Base-by-base conservation (phyloP, 2,888 invertebrate species). In the Meiosimyza platycephala region DNA sequence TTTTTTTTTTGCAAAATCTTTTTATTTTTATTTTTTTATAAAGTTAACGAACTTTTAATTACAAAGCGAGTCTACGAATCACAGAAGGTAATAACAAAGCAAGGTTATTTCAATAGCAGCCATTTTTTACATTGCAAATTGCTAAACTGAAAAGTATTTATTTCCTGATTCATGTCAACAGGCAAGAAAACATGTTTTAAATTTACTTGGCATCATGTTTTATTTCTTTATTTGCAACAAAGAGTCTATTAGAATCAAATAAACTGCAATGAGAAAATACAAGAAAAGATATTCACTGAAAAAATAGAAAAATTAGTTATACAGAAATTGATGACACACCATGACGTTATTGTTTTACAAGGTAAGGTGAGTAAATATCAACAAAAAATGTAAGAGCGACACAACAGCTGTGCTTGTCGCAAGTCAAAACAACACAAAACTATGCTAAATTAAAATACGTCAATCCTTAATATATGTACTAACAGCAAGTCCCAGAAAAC, bases 41-140 rank as follows among this genome's bases (percentile, higher is more conserved):
- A 71, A 71, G 74, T 74, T 67, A 74, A 74, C 63, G 71, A 74
- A 74, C 74, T 74, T 71, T 64, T 55, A 71, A 68, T 71, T 68
- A 57, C 47, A 48, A 67, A 71, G 33, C 54, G 55, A 57, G 54
- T 40, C 40, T 40, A 40, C 40, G 40, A 66, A 52, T 9, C 51
- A 60, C 54, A 22, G 40, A 70, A 63, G 60, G 9, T 15, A 16
- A 51, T 11, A 59, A 62, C 64, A 68, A 57, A 63, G 59, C 71
- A 67, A 71, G 74, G 71, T 68, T 71, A 71, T 64, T 55, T 65
- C 66, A 51, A 63, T 11, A 64, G 28, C 28, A 28, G 15, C 51
- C n/a, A 13, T n/a, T 64, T 13, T 64, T 64, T 64, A 57, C 18
- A 28, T 18, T 57, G 63, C 18, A 7, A n/a, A 63, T n/a, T 47